Evolutionary conservation across 2,888 invertebrate species (phyloP).

Genomic region (Malachius bipustulatus): DNA sequence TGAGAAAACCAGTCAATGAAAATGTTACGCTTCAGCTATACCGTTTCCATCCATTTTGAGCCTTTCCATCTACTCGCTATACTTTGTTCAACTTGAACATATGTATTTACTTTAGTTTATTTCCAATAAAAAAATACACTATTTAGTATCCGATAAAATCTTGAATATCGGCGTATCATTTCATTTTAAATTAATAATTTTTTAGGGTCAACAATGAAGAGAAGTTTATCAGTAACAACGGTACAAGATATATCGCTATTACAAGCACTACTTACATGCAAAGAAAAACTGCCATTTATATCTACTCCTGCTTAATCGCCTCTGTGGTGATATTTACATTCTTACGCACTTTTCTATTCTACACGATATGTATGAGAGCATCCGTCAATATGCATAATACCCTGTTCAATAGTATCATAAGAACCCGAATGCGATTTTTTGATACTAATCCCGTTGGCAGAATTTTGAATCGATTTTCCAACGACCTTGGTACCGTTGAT

Average conservation of each 20-base stretch:
- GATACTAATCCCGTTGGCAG: constrained; percentile 51
- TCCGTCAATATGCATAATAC: constrained; percentile 44
- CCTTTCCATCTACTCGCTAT: no score
- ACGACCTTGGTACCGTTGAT: constrained; percentile 52
- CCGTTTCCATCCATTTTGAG: no score
- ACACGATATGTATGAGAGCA: constrained; percentile 41
- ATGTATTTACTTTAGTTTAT: no score
- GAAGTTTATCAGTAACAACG: no score
- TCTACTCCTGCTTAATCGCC: constrained; percentile 35
- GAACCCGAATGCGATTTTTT: constrained; percentile 54
- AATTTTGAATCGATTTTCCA: constrained; percentile 57
- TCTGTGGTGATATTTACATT: constrained; percentile 36
- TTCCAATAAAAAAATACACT: constrained; percentile 22
- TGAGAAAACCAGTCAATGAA: no score
- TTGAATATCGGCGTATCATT: no score
- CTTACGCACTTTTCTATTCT: constrained; percentile 41
- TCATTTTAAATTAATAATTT: no score
- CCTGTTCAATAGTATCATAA: constrained; percentile 42
- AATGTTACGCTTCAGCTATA: no score
- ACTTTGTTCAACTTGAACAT: no score
- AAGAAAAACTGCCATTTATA: constrained; percentile 30
- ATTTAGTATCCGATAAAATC: constrained; percentile 8
- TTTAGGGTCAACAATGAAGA: no score
- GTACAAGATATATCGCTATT: no score
- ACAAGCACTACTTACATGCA: no score